Conservation (phyloP, 2,888 invertebrate genomes). For the Cheilosia variabilis region DNA sequence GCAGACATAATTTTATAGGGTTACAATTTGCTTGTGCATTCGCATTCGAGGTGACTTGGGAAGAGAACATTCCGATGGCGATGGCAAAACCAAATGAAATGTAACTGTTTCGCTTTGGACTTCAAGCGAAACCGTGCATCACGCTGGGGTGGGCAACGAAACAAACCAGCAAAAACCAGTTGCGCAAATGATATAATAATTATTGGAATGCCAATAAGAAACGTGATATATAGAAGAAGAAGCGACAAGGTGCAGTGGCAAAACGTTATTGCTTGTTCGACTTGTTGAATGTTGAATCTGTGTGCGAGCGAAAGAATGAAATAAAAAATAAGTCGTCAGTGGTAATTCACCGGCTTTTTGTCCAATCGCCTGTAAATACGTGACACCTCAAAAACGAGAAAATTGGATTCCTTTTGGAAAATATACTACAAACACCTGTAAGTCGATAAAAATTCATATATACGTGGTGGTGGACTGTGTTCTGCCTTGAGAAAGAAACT, state of each 20-base stretch:
- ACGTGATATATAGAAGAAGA: conserved; percentile 54
- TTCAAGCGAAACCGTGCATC: conserved; percentile 61
- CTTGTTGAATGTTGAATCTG: conserved; percentile 42
- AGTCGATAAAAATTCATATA: too few species aligned
- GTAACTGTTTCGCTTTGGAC: conserved; percentile 79
- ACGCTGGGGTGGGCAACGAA: conserved; percentile 57
- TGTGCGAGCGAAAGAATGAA: neutral
- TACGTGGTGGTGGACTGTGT: too few species aligned
- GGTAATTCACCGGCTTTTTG: neutral
- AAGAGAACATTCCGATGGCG: conserved; percentile 57
- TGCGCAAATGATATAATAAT: conserved; percentile 69
- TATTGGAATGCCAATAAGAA: conserved; percentile 62
- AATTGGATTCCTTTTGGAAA: too few species aligned
- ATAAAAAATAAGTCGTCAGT: conserved; percentile 13
- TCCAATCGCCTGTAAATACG: neutral
- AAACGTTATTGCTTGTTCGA: conserved; percentile 29
- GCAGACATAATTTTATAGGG: conserved; percentile 42
- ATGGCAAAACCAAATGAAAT: conserved; percentile 81
- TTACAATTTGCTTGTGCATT: conserved; percentile 42
- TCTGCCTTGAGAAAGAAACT: too few species aligned
- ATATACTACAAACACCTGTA: too few species aligned
- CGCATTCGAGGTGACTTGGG: conserved; percentile 31
- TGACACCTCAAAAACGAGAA: neutral
- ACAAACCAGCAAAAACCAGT: conserved; percentile 61
- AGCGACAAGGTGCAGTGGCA: conserved; percentile 37